phyloP scores from a whole-genome alignment of 2,888 invertebrate genomes.

The Dicyrtomina minuta region DNA sequence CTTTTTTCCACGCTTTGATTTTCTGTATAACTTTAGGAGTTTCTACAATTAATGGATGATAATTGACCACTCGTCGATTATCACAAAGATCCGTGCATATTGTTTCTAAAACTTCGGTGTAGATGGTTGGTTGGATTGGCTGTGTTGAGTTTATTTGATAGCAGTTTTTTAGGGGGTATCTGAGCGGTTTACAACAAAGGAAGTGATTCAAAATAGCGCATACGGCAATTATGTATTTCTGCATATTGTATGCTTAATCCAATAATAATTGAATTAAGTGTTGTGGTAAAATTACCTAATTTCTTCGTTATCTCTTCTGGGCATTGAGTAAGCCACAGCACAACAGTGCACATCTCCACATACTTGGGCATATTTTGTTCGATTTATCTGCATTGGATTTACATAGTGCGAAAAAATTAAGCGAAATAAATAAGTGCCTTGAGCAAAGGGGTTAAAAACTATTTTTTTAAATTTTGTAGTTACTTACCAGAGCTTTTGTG shows the following conservation, averaged over 20 bases:
- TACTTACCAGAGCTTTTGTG: neutral
- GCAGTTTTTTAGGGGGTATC: conserved; percentile 5
- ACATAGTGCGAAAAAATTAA: no score
- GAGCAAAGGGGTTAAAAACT: no score
- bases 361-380: neutral
- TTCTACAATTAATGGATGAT: neutral
- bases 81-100: conserved; percentile 20
- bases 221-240: no score
- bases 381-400: neutral
- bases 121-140: conserved; percentile 14
- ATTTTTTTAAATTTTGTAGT: no score
- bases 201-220: neutral
- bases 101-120: conserved; percentile 16
- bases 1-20: neutral
- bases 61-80: conserved; percentile 11
- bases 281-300: conserved; percentile 3
- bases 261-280: neutral
- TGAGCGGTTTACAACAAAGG: neutral
- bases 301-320: neutral
- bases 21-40: conserved; percentile 5
- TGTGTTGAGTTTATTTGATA: neutral
- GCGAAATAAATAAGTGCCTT: no score
- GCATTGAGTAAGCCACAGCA: conserved; percentile 18
- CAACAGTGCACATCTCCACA: conserved; percentile 15
- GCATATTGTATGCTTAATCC: conserved; percentile 4